phyloP scores from a whole-genome alignment of 2,888 invertebrate genomes.

The Anarsia innoxiella region DNA sequence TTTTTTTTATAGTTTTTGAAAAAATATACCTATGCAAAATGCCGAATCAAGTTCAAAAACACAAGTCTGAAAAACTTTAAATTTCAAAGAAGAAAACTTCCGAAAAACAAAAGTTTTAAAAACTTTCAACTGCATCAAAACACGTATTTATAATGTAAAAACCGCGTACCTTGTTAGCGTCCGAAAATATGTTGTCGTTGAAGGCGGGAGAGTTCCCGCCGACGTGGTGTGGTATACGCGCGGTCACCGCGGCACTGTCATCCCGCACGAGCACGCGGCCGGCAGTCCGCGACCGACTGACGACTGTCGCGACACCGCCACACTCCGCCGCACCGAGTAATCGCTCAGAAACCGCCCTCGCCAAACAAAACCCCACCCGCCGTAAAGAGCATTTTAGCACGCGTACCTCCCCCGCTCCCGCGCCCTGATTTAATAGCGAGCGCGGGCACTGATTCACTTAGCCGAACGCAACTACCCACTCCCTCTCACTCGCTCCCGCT shows the following conservation, averaged over 20 bases:
- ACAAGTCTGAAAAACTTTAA: slow-evolving; percentile 4
- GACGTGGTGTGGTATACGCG: slow-evolving; percentile 50
- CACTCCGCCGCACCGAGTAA: slow-evolving; percentile 41
- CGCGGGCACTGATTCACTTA: slow-evolving; percentile 76
- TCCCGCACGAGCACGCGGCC: slow-evolving; percentile 40
- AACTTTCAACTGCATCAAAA: neutral
- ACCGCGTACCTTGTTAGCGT: slow-evolving; percentile 71
- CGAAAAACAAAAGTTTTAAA: neutral
- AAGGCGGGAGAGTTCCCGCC: slow-evolving; percentile 72
- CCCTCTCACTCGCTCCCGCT: slow-evolving; percentile 52
- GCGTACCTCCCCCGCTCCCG: slow-evolving; percentile 57
- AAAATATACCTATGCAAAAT: too few species aligned
- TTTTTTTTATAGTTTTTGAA: too few species aligned
- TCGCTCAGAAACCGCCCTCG: slow-evolving; percentile 68
- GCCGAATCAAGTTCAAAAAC: too few species aligned
- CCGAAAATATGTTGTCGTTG: slow-evolving; percentile 73
- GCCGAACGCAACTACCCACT: slow-evolving; percentile 66
- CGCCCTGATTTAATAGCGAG: slow-evolving; percentile 73
- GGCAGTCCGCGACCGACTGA: slow-evolving; percentile 44
- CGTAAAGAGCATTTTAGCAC: slow-evolving; percentile 71
- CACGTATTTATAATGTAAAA: neutral
- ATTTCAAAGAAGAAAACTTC: slow-evolving; percentile 1
- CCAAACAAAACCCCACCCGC: slow-evolving; percentile 73
- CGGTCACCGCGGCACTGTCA: slow-evolving; percentile 59
- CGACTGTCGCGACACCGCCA: slow-evolving; percentile 26